These are phyloP conservation scores for Sphenopsis melanotis DNA, from an alignment of 2,797 vertebrate species.

Conservation along the genomic window DNA sequence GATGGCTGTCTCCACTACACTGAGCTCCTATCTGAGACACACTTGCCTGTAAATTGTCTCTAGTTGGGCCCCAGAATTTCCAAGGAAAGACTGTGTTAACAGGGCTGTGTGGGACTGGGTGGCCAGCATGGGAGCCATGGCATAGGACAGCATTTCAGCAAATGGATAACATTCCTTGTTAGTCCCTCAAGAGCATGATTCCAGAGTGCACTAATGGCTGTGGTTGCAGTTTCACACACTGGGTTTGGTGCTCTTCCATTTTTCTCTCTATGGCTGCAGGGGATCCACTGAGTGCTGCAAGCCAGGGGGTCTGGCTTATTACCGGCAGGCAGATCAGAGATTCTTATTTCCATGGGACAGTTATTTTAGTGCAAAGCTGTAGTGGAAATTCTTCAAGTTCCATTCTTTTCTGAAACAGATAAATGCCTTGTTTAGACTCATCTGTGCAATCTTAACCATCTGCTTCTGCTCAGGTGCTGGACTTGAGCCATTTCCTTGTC, in stretches of 20 bases:
- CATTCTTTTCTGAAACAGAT: neutral
- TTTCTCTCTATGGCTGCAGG: neutral
- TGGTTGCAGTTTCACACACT: neutral
- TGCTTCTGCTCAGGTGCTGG: neutral
- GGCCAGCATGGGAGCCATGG: neutral
- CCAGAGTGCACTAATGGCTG: neutral
- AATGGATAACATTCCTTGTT: neutral
- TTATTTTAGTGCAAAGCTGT: neutral
- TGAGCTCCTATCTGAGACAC: neutral
- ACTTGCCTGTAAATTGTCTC: neutral
- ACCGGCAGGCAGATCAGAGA: neutral
- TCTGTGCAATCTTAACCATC: neutral
- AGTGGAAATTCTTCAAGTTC: neutral
- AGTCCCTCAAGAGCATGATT: neutral
- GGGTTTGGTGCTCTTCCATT: neutral
- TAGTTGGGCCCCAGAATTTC: neutral
- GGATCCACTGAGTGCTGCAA: neutral
- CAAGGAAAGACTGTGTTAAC: neutral
- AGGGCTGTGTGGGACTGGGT: neutral
- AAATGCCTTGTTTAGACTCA: neutral
- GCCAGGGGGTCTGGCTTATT: neutral
- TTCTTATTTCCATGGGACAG: neutral
- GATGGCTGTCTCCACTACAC: neutral
- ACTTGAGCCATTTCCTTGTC: neutral
- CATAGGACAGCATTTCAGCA: neutral